These are phyloP conservation scores for Pelusios castaneus DNA, from an alignment of 2,113 vertebrate genomes.

Conservation along the genomic window DNA sequence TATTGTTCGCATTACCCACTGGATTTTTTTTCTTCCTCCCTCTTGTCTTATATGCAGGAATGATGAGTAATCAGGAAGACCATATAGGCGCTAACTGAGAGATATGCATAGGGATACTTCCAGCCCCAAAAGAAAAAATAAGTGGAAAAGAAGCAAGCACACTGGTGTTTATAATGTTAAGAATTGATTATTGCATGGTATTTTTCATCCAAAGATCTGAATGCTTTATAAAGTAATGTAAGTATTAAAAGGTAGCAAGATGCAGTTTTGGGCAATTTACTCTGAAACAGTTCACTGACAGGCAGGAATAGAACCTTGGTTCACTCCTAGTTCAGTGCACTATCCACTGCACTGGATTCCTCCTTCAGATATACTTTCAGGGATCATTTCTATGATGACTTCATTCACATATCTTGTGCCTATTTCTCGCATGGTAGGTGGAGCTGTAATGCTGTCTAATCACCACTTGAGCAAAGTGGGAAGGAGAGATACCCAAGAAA, in stretches of 20 bases:
- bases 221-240: not conserved
- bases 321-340: not conserved
- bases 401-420: not conserved
- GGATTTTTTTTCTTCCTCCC: not conserved
- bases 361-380: not conserved
- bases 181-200: not conserved
- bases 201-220: not conserved
- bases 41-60: not conserved
- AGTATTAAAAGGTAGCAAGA: not conserved
- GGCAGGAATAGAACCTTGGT: rapidly evolving
- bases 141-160: not conserved
- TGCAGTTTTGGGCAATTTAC: not conserved
- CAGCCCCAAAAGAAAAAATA: not conserved
- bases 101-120: not conserved
- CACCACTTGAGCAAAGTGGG: not conserved
- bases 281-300: not conserved
- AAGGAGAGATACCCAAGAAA: not conserved
- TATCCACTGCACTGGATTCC: not conserved
- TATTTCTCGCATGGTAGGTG: not conserved
- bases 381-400: not conserved
- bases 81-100: not conserved
- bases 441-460: slow-evolving; percentile 9
- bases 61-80: not conserved
- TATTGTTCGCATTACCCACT: not conserved
- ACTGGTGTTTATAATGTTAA: not conserved